Conservation (phyloP, 2,888 invertebrate genomes). For the Agrotis segetum region DNA sequence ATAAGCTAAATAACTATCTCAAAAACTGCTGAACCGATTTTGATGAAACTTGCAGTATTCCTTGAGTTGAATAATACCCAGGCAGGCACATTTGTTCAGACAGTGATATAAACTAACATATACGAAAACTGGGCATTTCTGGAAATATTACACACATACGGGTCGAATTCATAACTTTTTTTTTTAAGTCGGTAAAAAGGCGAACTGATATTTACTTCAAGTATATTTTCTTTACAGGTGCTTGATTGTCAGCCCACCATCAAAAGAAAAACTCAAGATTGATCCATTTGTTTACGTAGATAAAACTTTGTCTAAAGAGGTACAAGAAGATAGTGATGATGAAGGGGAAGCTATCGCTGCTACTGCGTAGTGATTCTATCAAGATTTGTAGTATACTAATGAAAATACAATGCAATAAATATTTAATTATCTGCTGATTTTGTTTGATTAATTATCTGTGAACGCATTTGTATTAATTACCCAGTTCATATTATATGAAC, state of each 20-base stretch:
- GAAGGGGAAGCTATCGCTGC: slow-evolving; percentile 81
- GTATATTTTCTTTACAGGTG: slow-evolving; percentile 86
- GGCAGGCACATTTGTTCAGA: too few relatives aligned
- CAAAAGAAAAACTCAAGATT: slow-evolving; percentile 93
- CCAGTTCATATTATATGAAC: slow-evolving; percentile 31
- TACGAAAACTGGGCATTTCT: too few relatives aligned
- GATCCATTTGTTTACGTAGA: slow-evolving; percentile 91
- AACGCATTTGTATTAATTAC: slow-evolving; percentile 33
- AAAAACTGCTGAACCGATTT: too few relatives aligned
- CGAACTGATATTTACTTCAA: not conserved
- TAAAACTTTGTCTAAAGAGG: slow-evolving; percentile 78
- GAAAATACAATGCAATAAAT: slow-evolving; percentile 65
- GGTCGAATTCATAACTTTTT: too few relatives aligned
- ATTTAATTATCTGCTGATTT: not conserved
- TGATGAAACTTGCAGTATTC: too few relatives aligned
- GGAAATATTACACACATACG: too few relatives aligned
- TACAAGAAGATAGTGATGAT: slow-evolving; percentile 86
- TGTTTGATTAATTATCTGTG: slow-evolving; percentile 25
- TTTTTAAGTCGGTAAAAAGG: too few relatives aligned
- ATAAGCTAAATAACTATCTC: too few relatives aligned
- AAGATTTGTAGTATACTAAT: slow-evolving; percentile 59
- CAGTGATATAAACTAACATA: too few relatives aligned
- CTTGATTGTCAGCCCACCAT: slow-evolving; percentile 92
- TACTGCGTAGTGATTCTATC: slow-evolving; percentile 67
- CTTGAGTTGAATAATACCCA: too few relatives aligned